Evolutionary conservation across 2,888 invertebrate genomes (phyloP), one percentile per base, ranked within the genome.

Genomic region (Steinernema scapterisci): DNA sequence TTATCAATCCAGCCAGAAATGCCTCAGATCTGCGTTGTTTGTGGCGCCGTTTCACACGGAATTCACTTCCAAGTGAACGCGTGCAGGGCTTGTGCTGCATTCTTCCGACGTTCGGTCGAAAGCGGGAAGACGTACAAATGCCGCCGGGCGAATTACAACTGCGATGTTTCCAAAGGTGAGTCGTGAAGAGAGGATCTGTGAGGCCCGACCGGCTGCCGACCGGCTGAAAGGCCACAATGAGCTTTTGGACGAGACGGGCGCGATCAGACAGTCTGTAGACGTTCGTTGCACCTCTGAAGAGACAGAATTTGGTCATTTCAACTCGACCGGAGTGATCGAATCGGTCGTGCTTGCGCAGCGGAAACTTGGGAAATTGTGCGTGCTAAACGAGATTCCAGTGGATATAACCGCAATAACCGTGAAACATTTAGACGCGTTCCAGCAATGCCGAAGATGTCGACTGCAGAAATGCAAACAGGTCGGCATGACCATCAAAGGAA

Each of bases 21-120:
- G 38, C 38, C 38, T 6, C 38, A 38, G 9, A 38, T 9, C 3
- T 74, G 74, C 51, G 21, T 45, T 44, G 71, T 74, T 16, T 74
- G 74, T 46, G 74, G 74, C n/a, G 46, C 71, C 3, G 38, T 31
- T 23, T 48, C 71, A 11, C 70, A 74, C 27, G 74, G 74, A 9
- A 48, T 74, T 16, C 74, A 74, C 63, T 63, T 63, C 63, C 63
- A 74, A 45, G 74, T 74, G 25, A 71, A 74, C 19, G 72, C 74
- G 0, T 74, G 74, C 43, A 48, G 74, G 38, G 74, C 74, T 21
- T 74, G 74, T 70, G 74, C 74, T 21, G 74, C 74, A 23, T 74
- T 74, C 48, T 74, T 54, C 38, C 74, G 74, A 5, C 63, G 74
- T 45, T 74, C 74, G 52, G 72, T 72, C n/a, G 71, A 74, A 25